Percentiles rank a stretch among this genome's conserved stretches.
These are phyloP conservation scores for Dryadula phaetusa DNA, from an alignment of 2,888 invertebrate species.

Conservation along the genomic window DNA sequence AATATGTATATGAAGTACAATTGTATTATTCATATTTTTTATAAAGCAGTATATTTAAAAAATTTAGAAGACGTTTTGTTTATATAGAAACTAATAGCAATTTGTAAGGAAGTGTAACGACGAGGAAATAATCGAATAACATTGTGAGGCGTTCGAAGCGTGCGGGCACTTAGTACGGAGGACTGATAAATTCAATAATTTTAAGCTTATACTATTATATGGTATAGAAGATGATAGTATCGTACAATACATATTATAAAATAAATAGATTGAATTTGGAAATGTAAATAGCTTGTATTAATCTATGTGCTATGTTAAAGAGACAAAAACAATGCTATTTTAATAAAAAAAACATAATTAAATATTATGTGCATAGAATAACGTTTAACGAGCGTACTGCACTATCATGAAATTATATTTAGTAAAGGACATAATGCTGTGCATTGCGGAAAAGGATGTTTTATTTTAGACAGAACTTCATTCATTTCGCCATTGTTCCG, in stretches of 20 bases:
- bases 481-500: slow-evolving; percentile 57
- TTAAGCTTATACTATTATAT: not conserved
- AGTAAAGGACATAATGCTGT: slow-evolving; percentile 30
- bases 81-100: not conserved
- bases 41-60: too few relatives aligned
- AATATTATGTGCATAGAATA: slow-evolving; percentile 15
- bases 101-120: slow-evolving; percentile 59
- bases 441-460: slow-evolving; percentile 43
- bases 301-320: not conserved
- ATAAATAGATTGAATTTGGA: too few relatives aligned
- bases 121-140: slow-evolving; percentile 60
- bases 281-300: not conserved
- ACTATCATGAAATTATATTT: slow-evolving; percentile 28
- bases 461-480: slow-evolving; percentile 45
- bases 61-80: slow-evolving; percentile 39
- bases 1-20: too few relatives aligned
- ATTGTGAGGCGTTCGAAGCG: slow-evolving; percentile 27
- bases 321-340: not conserved
- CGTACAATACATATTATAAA: not conserved
- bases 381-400: slow-evolving; percentile 5
- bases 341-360: slow-evolving; percentile 2
- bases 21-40: too few relatives aligned
- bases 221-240: too few relatives aligned
- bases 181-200: not conserved
- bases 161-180: slow-evolving; percentile 53